Conservation (phyloP, 2,113 vertebrate species). For the Saimiri boliviensis region DNA sequence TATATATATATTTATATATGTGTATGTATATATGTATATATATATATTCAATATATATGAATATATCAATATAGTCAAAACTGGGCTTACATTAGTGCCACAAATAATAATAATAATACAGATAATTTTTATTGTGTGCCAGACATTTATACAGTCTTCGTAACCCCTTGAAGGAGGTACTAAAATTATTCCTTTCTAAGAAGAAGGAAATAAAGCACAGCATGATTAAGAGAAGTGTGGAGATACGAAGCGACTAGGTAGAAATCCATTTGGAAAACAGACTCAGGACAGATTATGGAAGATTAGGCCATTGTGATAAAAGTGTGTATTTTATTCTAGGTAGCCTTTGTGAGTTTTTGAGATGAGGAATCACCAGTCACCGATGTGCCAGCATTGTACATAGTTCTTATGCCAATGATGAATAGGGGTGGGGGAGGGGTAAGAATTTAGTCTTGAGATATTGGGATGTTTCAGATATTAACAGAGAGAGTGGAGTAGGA, state of each 20-base stretch:
- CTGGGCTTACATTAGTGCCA: background rate
- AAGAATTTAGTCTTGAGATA: background rate
- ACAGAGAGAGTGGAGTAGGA: background rate
- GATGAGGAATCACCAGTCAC: background rate
- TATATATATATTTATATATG: background rate
- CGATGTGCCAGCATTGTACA: accelerated
- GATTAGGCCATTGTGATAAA: background rate
- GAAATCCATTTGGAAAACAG: background rate
- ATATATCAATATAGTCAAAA: background rate
- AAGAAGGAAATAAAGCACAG: background rate
- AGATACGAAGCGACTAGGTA: background rate
- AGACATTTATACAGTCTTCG: background rate
- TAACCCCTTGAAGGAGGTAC: background rate
- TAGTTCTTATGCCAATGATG: background rate
- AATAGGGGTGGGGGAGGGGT: background rate
- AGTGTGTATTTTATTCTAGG: background rate
- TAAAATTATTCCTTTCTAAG: background rate
- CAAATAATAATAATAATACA: background rate
- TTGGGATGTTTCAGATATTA: background rate
- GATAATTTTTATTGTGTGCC: background rate
- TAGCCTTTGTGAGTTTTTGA: background rate
- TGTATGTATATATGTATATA: background rate
- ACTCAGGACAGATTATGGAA: background rate
- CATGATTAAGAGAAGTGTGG: background rate
- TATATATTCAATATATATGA: background rate